phyloP scores from a whole-genome alignment of 2,797 vertebrate species.

The Pipistrellus nathusii region DNA sequence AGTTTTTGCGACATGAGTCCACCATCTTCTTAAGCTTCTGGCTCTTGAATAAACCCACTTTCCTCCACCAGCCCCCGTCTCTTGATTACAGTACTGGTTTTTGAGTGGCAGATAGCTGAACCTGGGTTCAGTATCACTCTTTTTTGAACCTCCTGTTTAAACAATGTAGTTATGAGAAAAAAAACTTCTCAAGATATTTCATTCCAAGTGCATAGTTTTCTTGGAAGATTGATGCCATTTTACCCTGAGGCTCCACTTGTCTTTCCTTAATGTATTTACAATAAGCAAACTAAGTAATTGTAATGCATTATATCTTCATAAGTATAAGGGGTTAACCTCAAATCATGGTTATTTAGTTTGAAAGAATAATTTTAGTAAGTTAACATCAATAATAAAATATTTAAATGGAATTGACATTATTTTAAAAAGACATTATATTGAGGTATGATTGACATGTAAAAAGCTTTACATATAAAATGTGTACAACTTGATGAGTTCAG shows the following conservation, averaged over 20 bases:
- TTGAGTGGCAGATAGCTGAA: background rate
- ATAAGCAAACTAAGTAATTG: background rate
- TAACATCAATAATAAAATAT: slow-evolving; percentile 10
- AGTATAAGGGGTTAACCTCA: background rate
- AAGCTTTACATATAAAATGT: background rate
- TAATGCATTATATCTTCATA: background rate
- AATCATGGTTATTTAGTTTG: background rate
- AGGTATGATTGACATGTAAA: background rate
- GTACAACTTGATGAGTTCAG: background rate
- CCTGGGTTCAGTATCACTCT: background rate
- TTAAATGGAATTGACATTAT: background rate
- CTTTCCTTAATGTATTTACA: background rate
- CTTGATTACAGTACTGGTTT: background rate
- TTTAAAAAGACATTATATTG: background rate
- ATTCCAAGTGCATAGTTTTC: background rate
- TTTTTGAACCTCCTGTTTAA: background rate
- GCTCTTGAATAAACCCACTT: background rate
- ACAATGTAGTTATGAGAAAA: background rate
- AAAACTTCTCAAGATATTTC: background rate
- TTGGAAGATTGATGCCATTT: background rate
- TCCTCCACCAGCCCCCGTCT: background rate
- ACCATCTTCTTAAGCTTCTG: background rate
- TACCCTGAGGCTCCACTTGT: background rate
- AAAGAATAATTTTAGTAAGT: background rate
- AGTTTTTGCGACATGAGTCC: background rate